A percentile compares a stretch with the other conserved stretches of the same genome.
These are phyloP conservation scores for Terrapene triunguis DNA, from an alignment of 2,113 vertebrate species.

Conservation along the genomic window DNA sequence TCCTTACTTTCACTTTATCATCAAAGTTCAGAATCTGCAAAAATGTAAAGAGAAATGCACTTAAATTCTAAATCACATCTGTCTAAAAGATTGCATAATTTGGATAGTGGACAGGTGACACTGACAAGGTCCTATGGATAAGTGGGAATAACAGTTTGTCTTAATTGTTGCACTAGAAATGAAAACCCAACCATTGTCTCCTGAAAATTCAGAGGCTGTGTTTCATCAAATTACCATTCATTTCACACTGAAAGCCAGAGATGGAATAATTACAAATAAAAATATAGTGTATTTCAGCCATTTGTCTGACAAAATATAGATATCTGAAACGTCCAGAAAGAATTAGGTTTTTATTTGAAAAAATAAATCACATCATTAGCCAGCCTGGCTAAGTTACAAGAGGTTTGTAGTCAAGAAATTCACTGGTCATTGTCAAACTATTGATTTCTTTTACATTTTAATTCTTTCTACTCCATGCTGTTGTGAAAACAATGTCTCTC, in stretches of 20 bases:
- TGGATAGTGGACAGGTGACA: neutral
- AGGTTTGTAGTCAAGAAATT: neutral
- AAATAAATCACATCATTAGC: neutral
- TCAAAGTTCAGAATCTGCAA: constrained; percentile 90
- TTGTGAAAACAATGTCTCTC: neutral
- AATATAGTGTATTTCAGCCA: neutral
- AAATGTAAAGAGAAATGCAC: neutral
- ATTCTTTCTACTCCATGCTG: neutral
- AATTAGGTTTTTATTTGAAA: neutral
- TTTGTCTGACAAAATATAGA: neutral
- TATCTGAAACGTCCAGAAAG: neutral
- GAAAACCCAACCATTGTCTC: neutral
- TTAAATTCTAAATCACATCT: neutral
- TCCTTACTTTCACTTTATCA: constrained; percentile 92
- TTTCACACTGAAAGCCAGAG: neutral
- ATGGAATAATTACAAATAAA: neutral
- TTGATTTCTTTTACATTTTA: neutral
- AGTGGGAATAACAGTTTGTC: neutral
- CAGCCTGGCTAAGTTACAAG: neutral
- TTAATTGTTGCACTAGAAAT: neutral
- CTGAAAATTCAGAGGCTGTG: neutral
- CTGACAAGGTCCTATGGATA: fast-evolving
- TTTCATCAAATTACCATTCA: neutral
- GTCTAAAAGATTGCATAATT: neutral
- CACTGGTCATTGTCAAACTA: neutral